phyloP scores from a whole-genome alignment of 2,113 vertebrate genomes.

The Arenaria interpres region DNA sequence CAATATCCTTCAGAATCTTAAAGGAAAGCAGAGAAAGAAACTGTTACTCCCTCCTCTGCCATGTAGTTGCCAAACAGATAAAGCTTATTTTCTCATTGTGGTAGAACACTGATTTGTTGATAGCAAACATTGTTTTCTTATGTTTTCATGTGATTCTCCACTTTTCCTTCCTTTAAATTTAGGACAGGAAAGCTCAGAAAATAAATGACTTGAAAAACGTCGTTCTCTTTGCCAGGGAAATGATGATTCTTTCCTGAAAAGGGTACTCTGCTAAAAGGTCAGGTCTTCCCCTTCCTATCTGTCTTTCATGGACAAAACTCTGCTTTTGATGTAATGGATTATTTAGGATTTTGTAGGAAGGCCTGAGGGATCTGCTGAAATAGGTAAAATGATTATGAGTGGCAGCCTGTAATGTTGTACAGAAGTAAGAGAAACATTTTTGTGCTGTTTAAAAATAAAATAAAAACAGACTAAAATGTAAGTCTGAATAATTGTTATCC shows the following conservation, averaged over 20 bases:
- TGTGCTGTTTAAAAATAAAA: not conserved
- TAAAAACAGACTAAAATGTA: not conserved
- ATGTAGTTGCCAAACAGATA: not conserved
- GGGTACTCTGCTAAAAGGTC: slow-evolving; percentile 8
- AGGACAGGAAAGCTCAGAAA: slow-evolving; percentile 5
- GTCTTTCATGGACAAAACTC: slow-evolving; percentile 36
- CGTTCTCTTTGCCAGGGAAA: not conserved
- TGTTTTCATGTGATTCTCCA: not conserved
- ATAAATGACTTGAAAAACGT: not conserved
- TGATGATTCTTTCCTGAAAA: slow-evolving; percentile 6
- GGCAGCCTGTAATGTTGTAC: not conserved
- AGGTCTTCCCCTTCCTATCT: slow-evolving; percentile 23
- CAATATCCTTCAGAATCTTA: not conserved
- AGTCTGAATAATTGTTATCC: slow-evolving; percentile 22
- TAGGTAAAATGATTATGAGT: not conserved
- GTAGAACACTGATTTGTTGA: not conserved
- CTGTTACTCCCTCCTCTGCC: not conserved
- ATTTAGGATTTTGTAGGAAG: slow-evolving; percentile 40
- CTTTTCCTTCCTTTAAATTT: not conserved
- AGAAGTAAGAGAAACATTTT: not conserved
- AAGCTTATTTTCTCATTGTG: not conserved
- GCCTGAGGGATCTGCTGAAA: not conserved
- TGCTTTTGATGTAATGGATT: slow-evolving; percentile 47
- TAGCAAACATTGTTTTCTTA: not conserved
- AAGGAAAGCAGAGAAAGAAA: not conserved